Conservation (phyloP, 1,140 invertebrate genomes). For the Solen grandis region DNA sequence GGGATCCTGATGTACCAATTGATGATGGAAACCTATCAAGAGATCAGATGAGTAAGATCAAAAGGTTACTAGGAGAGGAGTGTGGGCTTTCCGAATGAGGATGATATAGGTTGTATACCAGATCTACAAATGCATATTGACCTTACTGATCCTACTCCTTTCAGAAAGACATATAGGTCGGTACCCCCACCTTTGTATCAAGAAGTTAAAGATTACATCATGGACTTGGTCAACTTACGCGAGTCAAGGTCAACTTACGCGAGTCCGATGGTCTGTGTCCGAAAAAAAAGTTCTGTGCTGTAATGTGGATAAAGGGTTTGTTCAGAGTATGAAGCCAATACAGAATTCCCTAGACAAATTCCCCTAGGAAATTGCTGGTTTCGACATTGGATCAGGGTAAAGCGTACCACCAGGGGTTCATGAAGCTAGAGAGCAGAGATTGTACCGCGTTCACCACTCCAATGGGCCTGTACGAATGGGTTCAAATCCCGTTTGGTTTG, state of each 20-base stretch:
- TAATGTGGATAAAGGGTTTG: conserved; percentile 23
- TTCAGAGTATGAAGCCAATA: conserved; percentile 19
- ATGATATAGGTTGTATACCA: conserved; percentile 30
- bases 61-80: conserved; percentile 25
- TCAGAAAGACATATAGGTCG: not conserved
- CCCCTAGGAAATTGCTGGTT: conserved; percentile 32
- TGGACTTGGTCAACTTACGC: not conserved
- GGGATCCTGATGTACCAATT: conserved; percentile 15
- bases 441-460: conserved; percentile 60
- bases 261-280: conserved; percentile 54
- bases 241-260: conserved; percentile 32
- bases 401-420: conserved; percentile 48
- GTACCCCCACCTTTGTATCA: conserved; percentile 13
- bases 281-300: conserved; percentile 55
- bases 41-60: conserved; percentile 6
- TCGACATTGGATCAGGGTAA: conserved; percentile 43
- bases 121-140: conserved; percentile 25
- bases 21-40: not conserved
- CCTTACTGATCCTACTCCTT: conserved; percentile 9
- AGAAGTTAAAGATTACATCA: conserved; percentile 30
- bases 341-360: conserved; percentile 37
- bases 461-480: conserved; percentile 57
- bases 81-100: conserved; percentile 42
- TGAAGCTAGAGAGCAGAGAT: conserved; percentile 33
- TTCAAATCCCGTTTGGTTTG: conserved; percentile 58